A percentile compares a stretch with the other conserved stretches of the same genome.
phyloP scores from a whole-genome alignment of 2,113 vertebrate genomes.

The Gymnorhina tibicen region DNA sequence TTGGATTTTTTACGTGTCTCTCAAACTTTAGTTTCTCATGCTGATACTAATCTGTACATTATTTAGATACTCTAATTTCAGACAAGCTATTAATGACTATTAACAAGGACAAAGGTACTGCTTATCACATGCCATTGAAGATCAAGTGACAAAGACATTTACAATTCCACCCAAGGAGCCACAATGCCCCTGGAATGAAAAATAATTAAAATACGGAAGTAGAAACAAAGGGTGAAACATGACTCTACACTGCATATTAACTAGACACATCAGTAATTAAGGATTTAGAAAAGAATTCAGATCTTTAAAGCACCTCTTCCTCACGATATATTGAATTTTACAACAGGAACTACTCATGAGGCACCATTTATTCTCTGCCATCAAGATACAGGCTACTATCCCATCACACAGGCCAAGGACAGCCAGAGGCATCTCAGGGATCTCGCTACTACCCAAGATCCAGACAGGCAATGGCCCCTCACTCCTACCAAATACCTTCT shows the following conservation, averaged over 20 bases:
- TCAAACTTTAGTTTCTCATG: background rate
- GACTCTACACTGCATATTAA: background rate
- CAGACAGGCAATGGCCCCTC: background rate
- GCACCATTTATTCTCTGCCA: background rate
- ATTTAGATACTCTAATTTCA: background rate
- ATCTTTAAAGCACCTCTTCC: background rate
- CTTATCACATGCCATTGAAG: background rate
- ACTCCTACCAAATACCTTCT: background rate
- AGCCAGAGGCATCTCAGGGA: background rate
- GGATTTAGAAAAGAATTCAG: background rate
- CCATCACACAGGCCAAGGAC: fast-evolving
- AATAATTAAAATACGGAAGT: background rate
- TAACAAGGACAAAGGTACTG: background rate
- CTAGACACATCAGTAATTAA: background rate
- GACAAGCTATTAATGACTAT: background rate
- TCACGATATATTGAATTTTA: background rate
- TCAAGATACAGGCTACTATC: background rate
- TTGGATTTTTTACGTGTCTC: background rate
- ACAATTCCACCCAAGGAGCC: background rate
- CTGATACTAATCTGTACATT: background rate
- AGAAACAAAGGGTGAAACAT: background rate
- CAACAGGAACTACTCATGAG: background rate
- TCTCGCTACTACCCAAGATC: background rate
- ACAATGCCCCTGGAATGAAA: background rate
- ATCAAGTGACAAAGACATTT: background rate